Evolutionary conservation across 2,888 invertebrate species (phyloP), one percentile per base, ranked within the genome.

Genomic region (Patella depressa): DNA sequence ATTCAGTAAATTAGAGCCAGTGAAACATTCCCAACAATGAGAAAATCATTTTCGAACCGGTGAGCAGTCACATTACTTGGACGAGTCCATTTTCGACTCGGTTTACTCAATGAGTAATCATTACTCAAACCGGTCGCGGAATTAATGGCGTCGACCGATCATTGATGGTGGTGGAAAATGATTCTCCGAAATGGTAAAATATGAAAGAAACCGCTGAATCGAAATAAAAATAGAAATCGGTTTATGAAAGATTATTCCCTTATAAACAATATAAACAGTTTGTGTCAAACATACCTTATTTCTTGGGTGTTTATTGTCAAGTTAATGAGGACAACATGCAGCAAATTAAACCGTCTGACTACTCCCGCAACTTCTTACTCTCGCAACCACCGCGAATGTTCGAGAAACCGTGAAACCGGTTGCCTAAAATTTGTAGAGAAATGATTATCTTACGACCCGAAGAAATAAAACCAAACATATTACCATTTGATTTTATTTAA

Each of bases 91-190:
- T 65, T 24, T 24, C 45, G 45, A 45, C 45, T 24, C 65, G 65
- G 65, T 65, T 65, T 65, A 65, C 65, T 65, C 19, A 24, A 24
- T 65, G 65, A 65, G 65, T 65, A 65, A 65, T 65, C 65, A 65
- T 65, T 65, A 24, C 65, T 65, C 65, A 24, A 19, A 65, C 19
- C 65, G 19, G 65, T 19, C 24, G 19, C 19, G 19, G 65, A 65
- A 19, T 19, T 65, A 65, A 65, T 65, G 65, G 65, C 65, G 19
- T 65, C 65, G 65, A 19, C 65, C 65, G 65, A 65, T 65, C 65
- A 65, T 65, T 65, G 65, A 65, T 65, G 65, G 24, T 65, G 24
- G 65, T 11, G 65, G 9, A 24, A 65, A 65, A 65, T 65, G 65
- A 65, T 65, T 65, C 11, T 45, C 45, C 45, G 45, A 45, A 45